Percentiles rank a stretch among this genome's conserved stretches.
These are phyloP conservation scores for Pararge aegeria DNA, from an alignment of 1,140 invertebrate genomes.

Conservation along the genomic window DNA sequence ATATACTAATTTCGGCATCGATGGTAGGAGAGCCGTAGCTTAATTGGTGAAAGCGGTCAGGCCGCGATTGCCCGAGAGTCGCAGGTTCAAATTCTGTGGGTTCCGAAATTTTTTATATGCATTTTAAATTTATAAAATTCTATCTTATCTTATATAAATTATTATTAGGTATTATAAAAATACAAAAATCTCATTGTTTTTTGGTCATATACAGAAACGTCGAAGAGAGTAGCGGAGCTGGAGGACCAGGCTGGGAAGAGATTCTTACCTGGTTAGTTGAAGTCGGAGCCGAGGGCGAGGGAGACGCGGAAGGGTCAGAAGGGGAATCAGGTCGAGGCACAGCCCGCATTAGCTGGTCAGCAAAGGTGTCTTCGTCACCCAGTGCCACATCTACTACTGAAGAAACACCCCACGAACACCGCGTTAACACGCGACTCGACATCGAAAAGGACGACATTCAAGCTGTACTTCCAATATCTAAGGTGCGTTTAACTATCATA, in stretches of 20 bases:
- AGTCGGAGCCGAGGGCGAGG: slow-evolving; percentile 89
- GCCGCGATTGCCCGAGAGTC: too few relatives aligned
- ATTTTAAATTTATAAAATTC: too few relatives aligned
- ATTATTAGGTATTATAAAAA: too few relatives aligned
- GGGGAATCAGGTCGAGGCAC: slow-evolving; percentile 81
- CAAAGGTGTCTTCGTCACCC: slow-evolving; percentile 54
- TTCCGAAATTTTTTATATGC: too few relatives aligned
- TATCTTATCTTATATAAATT: too few relatives aligned
- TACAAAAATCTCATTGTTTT: not conserved
- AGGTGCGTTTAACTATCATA: slow-evolving; percentile 81
- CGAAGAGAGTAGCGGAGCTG: slow-evolving; percentile 77
- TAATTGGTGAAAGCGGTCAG: too few relatives aligned
- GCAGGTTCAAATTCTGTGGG: too few relatives aligned
- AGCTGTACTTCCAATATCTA: slow-evolving; percentile 95
- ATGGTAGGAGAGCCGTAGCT: too few relatives aligned
- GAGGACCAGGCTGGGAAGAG: slow-evolving; percentile 86
- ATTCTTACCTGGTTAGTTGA: slow-evolving; percentile 95
- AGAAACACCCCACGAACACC: slow-evolving; percentile 79
- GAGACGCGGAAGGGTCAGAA: slow-evolving; percentile 83
- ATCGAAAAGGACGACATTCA: slow-evolving; percentile 97
- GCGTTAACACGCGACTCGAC: slow-evolving; percentile 89
- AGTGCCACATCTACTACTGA: slow-evolving; percentile 62
- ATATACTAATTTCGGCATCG: too few relatives aligned
- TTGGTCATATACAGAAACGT: slow-evolving; percentile 40
- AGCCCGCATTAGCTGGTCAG: slow-evolving; percentile 66